A percentile compares a stretch with the other conserved stretches of the same genome.
Conservation (phyloP, 1,140 invertebrate genomes). For the Ctenoplectra terminalis region DNA sequence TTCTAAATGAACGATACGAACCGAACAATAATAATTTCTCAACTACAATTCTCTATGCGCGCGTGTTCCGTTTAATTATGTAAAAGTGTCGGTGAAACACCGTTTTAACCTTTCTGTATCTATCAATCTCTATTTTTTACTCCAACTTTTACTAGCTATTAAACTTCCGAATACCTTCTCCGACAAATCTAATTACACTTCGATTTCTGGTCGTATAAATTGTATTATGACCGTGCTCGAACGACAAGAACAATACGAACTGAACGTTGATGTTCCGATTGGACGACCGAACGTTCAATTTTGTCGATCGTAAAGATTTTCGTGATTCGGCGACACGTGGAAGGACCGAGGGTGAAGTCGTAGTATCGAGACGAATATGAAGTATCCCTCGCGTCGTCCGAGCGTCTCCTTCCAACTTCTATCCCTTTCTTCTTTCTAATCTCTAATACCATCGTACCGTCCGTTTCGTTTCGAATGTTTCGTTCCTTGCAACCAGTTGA, state of each 20-base stretch:
- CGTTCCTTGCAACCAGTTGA: not conserved
- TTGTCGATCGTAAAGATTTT: slow-evolving; percentile 23
- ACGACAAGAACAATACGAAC: not conserved
- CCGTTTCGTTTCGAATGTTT: not conserved
- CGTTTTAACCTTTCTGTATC: too few species aligned
- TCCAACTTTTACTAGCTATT: too few species aligned
- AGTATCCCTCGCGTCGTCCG: slow-evolving; percentile 6
- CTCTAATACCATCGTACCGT: not conserved
- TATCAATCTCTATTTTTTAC: not conserved
- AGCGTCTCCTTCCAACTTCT: not conserved
- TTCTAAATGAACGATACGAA: slow-evolving; percentile 56
- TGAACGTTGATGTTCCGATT: not conserved
- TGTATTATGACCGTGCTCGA: not conserved
- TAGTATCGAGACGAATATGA: slow-evolving; percentile 36
- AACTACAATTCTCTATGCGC: slow-evolving; percentile 20
- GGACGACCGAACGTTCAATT: not conserved
- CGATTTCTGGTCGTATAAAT: not conserved
- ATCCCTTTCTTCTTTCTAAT: not conserved
- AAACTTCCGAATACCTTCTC: too few species aligned
- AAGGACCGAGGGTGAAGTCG: slow-evolving; percentile 7
- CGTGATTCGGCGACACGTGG: not conserved
- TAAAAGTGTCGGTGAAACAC: too few species aligned
- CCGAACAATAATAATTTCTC: slow-evolving; percentile 50
- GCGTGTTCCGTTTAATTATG: not conserved
- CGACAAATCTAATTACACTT: too few species aligned